Base-by-base conservation (phyloP, 2,888 invertebrate species). In the Lasius platythorax region DNA sequence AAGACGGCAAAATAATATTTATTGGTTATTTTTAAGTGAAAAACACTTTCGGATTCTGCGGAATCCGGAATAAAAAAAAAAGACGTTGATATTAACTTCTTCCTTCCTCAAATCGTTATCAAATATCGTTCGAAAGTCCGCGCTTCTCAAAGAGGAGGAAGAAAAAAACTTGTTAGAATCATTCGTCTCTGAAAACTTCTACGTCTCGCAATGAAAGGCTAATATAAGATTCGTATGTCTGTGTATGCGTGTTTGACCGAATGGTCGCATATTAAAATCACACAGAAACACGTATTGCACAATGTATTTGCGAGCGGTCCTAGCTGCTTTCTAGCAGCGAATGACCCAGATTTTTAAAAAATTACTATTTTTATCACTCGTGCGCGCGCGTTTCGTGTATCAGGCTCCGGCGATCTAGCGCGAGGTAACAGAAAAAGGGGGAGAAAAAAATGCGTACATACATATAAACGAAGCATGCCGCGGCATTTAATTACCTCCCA, bases 291-390 rank as follows among this genome's bases (percentile, higher is more conserved):
- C 5, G 76, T 46, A 37, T 37, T 23, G 23, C 68, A 23, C 43
- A 5, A 8, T n/a, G n/a, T n/a, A 70, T 70, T 70, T 23, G 70
- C 70, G 58, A 70, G 28, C 56, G 2, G 12, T 37, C 46, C 8
- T 37, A 23, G n/a, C 50, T 33, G 43, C 33, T 63, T 58, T 72
- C 74, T 63, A 18, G 46, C 46, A 11, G 53, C 82, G 53, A 73
- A 74, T 82, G 86, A 84, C 86, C 86, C 12, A 84, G 84, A 86
- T 86, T 86, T 84, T 82, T 66, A 33, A 76, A 84, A 86, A 86
- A 86, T 84, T 84, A 82, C 66, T 75, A 53, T 56, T 43, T 76
- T 82, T 85, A 73, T 63, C 76, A 43, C 50, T 79, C 53, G 70
- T 28, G 72, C 23, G 28, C 23, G 23, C 63, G 46, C 61, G 50